Evolutionary conservation across 1,140 invertebrate genomes (phyloP).

Genomic region (Neotoxoptera formosana): DNA sequence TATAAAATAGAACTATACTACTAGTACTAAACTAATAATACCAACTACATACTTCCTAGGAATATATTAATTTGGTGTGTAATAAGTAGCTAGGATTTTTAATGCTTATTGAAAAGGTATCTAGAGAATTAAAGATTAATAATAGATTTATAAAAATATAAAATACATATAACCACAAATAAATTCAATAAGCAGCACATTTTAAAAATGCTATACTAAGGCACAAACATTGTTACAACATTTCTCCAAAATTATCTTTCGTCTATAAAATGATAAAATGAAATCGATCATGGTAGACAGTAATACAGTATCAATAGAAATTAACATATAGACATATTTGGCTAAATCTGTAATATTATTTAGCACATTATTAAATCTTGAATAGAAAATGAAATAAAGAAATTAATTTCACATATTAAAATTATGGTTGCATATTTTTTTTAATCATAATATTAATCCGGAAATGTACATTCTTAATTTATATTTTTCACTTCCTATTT

Average conservation of each 20-base stretch:
- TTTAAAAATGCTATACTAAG: neutral
- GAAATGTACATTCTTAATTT: neutral
- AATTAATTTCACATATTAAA: neutral
- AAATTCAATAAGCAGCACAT: neutral
- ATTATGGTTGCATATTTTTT: neutral
- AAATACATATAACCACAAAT: neutral
- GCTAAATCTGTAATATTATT: neutral
- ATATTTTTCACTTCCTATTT: constrained; percentile 38
- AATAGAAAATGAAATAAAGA: neutral
- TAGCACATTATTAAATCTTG: neutral
- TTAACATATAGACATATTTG: too few species aligned
- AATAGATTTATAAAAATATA: neutral
- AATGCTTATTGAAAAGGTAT: neutral
- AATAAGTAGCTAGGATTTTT: too few species aligned
- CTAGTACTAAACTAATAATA: too few species aligned
- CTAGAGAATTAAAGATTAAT: neutral
- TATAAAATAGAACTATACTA: neutral
- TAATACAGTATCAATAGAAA: too few species aligned
- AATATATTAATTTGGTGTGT: too few species aligned
- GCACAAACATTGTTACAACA: neutral
- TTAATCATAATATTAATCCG: constrained; percentile 23
- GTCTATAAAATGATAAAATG: neutral
- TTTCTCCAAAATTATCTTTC: neutral
- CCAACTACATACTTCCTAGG: too few species aligned
- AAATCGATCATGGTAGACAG: neutral